Base-by-base conservation (phyloP, 2,113 vertebrate species). In the Struthidea cinerea region DNA sequence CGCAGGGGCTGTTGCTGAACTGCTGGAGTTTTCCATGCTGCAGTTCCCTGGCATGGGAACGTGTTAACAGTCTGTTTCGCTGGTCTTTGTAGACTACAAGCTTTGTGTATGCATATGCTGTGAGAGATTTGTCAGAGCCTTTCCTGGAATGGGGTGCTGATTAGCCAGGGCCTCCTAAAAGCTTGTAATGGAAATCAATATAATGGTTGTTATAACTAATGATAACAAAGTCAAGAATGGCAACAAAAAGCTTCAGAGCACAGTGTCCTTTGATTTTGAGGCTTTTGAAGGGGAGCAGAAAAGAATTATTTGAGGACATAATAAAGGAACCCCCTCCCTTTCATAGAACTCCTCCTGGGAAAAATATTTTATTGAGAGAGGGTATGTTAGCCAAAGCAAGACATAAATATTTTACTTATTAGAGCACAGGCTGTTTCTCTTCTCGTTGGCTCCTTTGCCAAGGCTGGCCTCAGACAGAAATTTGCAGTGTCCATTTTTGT, bases 351-450 rank as follows among this genome's bases (percentile, higher is more conserved):
- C 11, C 95, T 90, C 84, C 70, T 91, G 95, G 94, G 96, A 96
- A 96, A 96, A 95, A 93, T 96, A 94, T 96, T 96, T 97, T 94
- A 94, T 95, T 90, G 86, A 94, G 77, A 88, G 49, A 94, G 64
- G n/a, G 83, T 90, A 89, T 93, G 95, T 90, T 90, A 96, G 95
- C 95, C 90, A 90, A 95, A 96, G 60, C 79, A 95, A 95, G 90
- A 95, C 82, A 86, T 96, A 96, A 97, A 97, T 97, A 96, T 97
- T 97, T 97, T 94, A 93, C 88, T 96, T 96, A 92, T 90, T 97
- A 96, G 93, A 96, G 96, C 92, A 96, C 93, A 96, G 88, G 41
- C 96, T 96, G 96, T 96, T 97, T 96, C 82, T 96, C 52, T 96
- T 96, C 94, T 94, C 0, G 0, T 89, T 94, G 94, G 93, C 76